Evolutionary conservation across 2,888 invertebrate genomes (phyloP), one percentile per base, ranked within the genome.

Genomic region (Trichogramma evanescens): DNA sequence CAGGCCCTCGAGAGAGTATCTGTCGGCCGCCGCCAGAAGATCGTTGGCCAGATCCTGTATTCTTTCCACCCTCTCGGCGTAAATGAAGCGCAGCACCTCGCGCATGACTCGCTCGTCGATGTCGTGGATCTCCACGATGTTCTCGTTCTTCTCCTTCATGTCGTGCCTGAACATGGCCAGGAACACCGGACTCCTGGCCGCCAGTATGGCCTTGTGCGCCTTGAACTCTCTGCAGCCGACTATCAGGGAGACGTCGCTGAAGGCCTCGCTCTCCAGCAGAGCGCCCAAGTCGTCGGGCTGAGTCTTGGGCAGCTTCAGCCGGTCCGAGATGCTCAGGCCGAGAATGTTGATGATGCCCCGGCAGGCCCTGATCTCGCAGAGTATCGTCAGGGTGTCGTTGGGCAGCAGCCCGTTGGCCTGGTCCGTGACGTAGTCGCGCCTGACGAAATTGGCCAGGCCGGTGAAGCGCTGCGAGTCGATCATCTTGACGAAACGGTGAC

Each of bases 111-210:
- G 42, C 43, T 62, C 60, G 45, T 59, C 46, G 10, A 61, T 59
- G 41, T 63, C 63, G 46, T 38, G 45, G 42, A 64, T 64, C 9
- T 60, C 58, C 40, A 64, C 62, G 13, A 59, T 60, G 56, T 56
- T 64, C 39, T 64, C 64, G 50, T 58, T 52, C 41, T 58, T 59
- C n/a, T 64, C 64, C 39, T 63, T 64, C 64, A 64, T 64, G 10
- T 63, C 58, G 40, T 62, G 59, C 8, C 54, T 58, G 46, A 64
- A 64, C 64, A 64, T 64, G 8, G 64, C 63, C 56, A 60, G 45
- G n/a, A 64, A 64, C 13, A 64, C 64, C 43, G 64, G 62, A 51
- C 62, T 62, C 40, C 62, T 50, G 1, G 64, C 60, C n/a, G 64
- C 64, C 48, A 64, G 43, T 44, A 64, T 60, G 41, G 63, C 63